Evolutionary conservation across 2,113 vertebrate genomes (phyloP), one percentile per base, ranked within the genome.

Genomic region (Steatornis caripensis): DNA sequence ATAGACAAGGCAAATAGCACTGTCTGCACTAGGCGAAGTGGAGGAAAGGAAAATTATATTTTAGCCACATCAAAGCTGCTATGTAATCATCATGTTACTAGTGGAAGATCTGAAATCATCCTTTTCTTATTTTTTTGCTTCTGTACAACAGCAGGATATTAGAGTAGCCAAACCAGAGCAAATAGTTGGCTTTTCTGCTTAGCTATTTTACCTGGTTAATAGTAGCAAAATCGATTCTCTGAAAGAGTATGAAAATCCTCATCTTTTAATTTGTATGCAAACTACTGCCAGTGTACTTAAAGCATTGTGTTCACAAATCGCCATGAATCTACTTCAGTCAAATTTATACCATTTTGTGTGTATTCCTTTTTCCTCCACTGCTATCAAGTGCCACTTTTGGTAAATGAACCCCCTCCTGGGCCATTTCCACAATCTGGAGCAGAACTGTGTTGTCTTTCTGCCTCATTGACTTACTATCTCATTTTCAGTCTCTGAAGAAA

Each of bases 361-460:
- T 69, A 70, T 66, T 81, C 39, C 24, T 66, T 92, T 89, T 83
- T 27, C 6, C 10, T 16, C 26, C 20, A 9, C 53, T 87, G 46
- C 78, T 65, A 45, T 90, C 74, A 91, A 85, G 49, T 46, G 49
- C 57, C 78, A 80, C 65, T 96, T 95, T 41, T 96, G 74, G 91
- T 93, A 95, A 95, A 93, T 87, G 89, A 87, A 30, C 46, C 64
- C 58, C 79, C 90, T 94, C 60, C 77, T 95, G 80, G 86, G 92
- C 90, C 27, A 68, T 92, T 96, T 86, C 58, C 48, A 89, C 92
- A 90, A 83, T 77, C 83, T 90, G 94, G 90, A 93, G 85, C 64
- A 92, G 86, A 94, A 84, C 90, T 87, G 66, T 95, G 93, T 97
- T 96, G 92, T 94, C 97, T 97, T 95, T 96, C 94, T 94, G 92